A percentile compares a stretch with the other conserved stretches of the same genome.
Conservation (phyloP, 1,140 invertebrate species). For the Adelges cooleyi region DNA sequence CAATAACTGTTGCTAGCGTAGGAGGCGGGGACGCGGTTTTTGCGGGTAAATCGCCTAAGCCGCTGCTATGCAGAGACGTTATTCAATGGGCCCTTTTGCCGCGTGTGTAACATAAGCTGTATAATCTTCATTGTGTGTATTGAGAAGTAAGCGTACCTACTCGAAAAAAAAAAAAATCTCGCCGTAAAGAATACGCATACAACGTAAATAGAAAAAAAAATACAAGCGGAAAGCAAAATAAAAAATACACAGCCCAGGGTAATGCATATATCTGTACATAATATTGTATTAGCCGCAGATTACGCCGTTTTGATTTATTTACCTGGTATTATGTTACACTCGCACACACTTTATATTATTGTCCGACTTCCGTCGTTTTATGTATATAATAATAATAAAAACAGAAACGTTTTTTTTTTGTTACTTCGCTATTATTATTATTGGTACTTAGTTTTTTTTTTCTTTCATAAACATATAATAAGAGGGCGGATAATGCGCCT, state of each 20-base stretch:
- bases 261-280: too few species aligned
- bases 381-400: neutral
- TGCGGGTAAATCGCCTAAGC: conserved; percentile 5
- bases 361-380: conserved; percentile 25
- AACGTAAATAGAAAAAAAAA: too few species aligned
- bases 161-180: neutral
- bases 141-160: neutral
- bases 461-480: too few species aligned
- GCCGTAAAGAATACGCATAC: neutral
- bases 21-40: conserved; percentile 4
- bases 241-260: neutral
- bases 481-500: neutral
- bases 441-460: neutral
- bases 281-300: too few species aligned
- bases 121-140: conserved; percentile 19
- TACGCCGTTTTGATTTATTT: conserved; percentile 23
- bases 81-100: neutral
- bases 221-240: neutral
- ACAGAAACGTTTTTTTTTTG: conserved; percentile 1
- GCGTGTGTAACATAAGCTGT: conserved; percentile 21
- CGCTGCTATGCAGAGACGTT: too few species aligned
- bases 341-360: neutral
- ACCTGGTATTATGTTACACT: conserved; percentile 1
- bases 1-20: neutral
- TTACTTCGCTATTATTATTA: neutral